Evolutionary conservation across 2,888 invertebrate genomes (phyloP), one percentile per base, ranked within the genome.

Genomic region (Noctua pronuba): DNA sequence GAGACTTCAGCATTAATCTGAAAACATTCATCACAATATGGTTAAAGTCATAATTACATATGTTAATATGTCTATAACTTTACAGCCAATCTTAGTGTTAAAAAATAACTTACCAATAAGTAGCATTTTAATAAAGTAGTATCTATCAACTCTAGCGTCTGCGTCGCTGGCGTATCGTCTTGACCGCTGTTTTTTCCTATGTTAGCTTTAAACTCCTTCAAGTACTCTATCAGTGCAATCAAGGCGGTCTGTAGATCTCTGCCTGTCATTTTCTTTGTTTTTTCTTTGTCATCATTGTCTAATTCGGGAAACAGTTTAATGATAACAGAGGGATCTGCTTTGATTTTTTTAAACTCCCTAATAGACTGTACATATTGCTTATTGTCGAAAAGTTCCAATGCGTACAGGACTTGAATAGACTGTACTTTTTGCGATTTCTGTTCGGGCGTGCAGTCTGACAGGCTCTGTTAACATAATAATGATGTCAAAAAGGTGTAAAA

Each of bases 41-140:
- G 44, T 44, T 44, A 44, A 13, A 44, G 16, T 44, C 13, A n/a
- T 8, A 3, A 10, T 35, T 35, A 41, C 21, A 49, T 52, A 11
- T 11, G 21, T 35, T 60, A 10, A 4, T 28, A 21, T 5, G 41
- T 18, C 18, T 4, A 4, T 65, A 41, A 41, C 18, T 28, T 44
- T 28, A 41, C 11, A 31, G 31, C 46, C 11, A 65, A n/a, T n/a
- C n/a, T n/a, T n/a, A n/a, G n/a, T n/a, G n/a, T 31, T 11, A n/a
- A 69, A 11, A 55, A 71, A 58, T 35, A 10, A 72, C 28, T n/a
- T 94, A 98, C 99, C 97, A 99, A 98, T 79, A 99, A 97, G 95
- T 99, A 99, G 92, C 99, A 99, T 94, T 99, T 99, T 18, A 99
- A 97, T 70, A 99, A 96, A 0, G 99, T 99, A 0, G 99, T 99